Conservation (phyloP, 2,888 invertebrate species). For the Anarsia innoxiella region DNA sequence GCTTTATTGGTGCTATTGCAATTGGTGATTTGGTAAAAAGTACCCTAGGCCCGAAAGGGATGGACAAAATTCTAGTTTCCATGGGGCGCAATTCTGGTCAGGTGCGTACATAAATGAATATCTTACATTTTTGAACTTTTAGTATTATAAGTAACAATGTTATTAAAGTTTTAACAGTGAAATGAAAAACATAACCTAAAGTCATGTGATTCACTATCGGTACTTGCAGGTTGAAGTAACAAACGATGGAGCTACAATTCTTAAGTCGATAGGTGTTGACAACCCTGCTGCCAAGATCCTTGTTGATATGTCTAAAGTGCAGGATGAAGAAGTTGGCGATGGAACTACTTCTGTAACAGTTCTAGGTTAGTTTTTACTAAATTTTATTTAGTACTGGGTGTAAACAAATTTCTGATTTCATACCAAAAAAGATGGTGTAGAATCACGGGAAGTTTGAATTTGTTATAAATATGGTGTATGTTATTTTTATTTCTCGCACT, state of each 20-base stretch:
- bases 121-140: too few relatives aligned
- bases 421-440: too few relatives aligned
- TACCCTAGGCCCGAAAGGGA: conserved; percentile 98
- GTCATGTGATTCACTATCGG: background rate
- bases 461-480: too few relatives aligned
- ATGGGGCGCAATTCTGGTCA: conserved; percentile 85
- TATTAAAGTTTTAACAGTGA: too few relatives aligned
- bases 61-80: conserved; percentile 94
- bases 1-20: conserved; percentile 98
- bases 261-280: conserved; percentile 96
- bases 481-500: too few relatives aligned
- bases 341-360: conserved; percentile 99
- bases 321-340: conserved; percentile 99
- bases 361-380: conserved; percentile 71
- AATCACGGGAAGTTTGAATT: too few relatives aligned
- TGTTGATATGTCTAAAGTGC: conserved; percentile 98
- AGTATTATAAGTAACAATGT: too few relatives aligned
- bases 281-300: conserved; percentile 99
- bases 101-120: too few relatives aligned
- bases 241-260: conserved; percentile 99
- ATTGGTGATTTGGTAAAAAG: conserved; percentile 99
- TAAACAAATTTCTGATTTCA: too few relatives aligned
- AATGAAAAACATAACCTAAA: conserved; percentile 14
- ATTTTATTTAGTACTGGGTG: too few relatives aligned
- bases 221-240: conserved; percentile 90